Percentiles rank a stretch among this genome's conserved stretches.
phyloP scores from a whole-genome alignment of 1,140 invertebrate species.

The Aphis gossypii region DNA sequence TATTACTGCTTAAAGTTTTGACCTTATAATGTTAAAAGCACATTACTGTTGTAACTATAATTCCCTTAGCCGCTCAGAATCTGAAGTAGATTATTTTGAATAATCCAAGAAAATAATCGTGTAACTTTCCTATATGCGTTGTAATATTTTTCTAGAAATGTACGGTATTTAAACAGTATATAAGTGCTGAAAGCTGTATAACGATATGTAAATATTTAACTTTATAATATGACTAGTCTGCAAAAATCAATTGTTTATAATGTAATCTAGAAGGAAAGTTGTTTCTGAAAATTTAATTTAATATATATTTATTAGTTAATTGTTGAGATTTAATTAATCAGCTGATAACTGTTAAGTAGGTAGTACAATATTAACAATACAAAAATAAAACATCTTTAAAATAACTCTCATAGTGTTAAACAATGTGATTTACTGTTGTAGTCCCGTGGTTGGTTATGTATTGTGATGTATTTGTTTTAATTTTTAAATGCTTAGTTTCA shows the following conservation, averaged over 20 bases:
- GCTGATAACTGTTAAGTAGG: neutral
- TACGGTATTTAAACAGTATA: neutral
- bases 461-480: neutral
- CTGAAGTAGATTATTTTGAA: neutral
- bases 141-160: neutral
- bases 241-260: too few species aligned
- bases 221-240: neutral
- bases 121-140: neutral
- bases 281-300: neutral
- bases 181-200: neutral
- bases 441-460: neutral
- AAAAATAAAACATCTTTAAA: neutral
- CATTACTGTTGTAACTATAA: neutral
- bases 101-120: neutral
- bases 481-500: neutral
- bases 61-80: neutral
- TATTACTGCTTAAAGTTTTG: neutral
- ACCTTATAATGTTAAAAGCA: neutral
- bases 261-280: too few species aligned
- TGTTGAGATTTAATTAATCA: neutral
- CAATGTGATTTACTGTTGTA: neutral
- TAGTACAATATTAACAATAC: neutral
- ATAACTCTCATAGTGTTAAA: neutral
- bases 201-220: neutral
- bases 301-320: neutral